These are phyloP conservation scores for Lydus trimaculatus DNA, from an alignment of 2,888 invertebrate species.

Conservation along the genomic window DNA sequence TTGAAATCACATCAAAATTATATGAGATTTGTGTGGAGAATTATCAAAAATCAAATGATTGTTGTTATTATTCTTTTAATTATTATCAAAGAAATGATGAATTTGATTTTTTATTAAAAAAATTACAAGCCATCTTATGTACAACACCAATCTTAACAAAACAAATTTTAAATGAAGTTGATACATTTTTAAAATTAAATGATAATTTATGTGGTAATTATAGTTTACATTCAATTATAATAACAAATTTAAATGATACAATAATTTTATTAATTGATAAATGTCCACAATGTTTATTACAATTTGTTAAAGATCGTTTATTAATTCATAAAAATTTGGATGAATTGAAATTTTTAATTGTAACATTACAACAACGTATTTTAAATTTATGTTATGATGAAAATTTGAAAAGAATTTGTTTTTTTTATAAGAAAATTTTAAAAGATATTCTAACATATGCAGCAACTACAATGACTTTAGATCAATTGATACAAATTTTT, in stretches of 20 bases:
- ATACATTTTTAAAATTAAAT: slow-evolving; percentile 67
- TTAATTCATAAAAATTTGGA: slow-evolving; percentile 55
- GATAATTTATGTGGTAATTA: slow-evolving; percentile 64
- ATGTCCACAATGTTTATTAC: slow-evolving; percentile 69
- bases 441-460: slow-evolving; percentile 61
- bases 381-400: slow-evolving; percentile 51
- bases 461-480: slow-evolving; percentile 59
- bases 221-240: slow-evolving; percentile 63
- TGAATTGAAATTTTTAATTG: slow-evolving; percentile 61
- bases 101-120: slow-evolving; percentile 53
- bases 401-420: slow-evolving; percentile 51
- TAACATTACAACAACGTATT: slow-evolving; percentile 57
- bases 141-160: slow-evolving; percentile 65
- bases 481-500: slow-evolving; percentile 59
- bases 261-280: slow-evolving; percentile 65
- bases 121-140: slow-evolving; percentile 67
- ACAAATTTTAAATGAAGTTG: slow-evolving; percentile 67
- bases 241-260: slow-evolving; percentile 63
- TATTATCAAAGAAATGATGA: slow-evolving; percentile 38
- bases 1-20: slow-evolving; percentile 54
- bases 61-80: no score
- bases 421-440: slow-evolving; percentile 56
- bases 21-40: slow-evolving; percentile 50
- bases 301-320: slow-evolving; percentile 68
- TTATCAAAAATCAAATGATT: slow-evolving; percentile 25